Evolutionary conservation across 2,113 vertebrate species (phyloP).

Genomic region (Pluvialis apricaria): DNA sequence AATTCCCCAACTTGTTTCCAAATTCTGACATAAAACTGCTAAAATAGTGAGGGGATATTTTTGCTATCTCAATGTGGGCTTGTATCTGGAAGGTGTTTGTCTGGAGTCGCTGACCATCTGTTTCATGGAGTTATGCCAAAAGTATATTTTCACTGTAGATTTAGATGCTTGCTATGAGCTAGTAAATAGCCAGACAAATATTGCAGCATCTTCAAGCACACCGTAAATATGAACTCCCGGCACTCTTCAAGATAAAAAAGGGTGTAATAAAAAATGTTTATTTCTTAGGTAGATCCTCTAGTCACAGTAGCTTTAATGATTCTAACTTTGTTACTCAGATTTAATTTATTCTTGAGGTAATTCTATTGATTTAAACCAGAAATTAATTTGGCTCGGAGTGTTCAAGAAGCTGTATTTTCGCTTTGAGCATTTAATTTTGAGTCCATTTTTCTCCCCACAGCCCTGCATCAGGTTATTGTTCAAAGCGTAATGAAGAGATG

Average conservation of each 20-base stretch:
- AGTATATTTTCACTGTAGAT: not conserved
- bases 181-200: slow-evolving; percentile 1
- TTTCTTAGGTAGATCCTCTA: not conserved
- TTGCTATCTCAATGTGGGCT: not conserved
- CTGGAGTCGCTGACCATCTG: slow-evolving; percentile 21
- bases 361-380: not conserved
- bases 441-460: not conserved
- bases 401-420: not conserved
- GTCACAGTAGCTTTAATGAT: not conserved
- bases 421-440: not conserved
- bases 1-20: not conserved
- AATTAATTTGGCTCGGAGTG: not conserved
- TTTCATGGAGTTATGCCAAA: slow-evolving; percentile 13
- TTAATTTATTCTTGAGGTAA: not conserved
- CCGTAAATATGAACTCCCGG: not conserved
- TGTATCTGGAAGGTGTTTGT: not conserved
- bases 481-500: not conserved
- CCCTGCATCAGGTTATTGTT: not conserved
- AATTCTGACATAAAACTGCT: not conserved
- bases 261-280: not conserved
- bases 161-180: not conserved
- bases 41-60: not conserved
- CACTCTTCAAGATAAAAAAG: not conserved
- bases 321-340: not conserved
- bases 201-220: not conserved